A percentile compares a stretch with the other conserved stretches of the same genome.
phyloP scores from a whole-genome alignment of 2,888 invertebrate species.

The Reticulitermes lucifugus region DNA sequence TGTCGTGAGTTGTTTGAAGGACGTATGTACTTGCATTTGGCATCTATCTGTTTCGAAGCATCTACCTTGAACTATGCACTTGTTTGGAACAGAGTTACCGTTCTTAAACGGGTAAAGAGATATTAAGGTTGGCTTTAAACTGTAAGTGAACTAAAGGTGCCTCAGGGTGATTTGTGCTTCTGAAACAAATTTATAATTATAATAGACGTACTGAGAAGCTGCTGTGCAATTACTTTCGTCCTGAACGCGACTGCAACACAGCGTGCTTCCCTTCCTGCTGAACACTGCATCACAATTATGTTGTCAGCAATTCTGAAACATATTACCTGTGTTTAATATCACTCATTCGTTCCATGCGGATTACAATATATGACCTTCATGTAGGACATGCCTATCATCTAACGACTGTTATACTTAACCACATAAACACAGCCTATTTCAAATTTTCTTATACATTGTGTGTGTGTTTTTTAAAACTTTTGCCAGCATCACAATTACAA shows the following conservation, averaged over 20 bases:
- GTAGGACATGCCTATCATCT: background rate
- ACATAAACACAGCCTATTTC: background rate
- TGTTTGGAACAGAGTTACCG: background rate
- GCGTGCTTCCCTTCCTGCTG: background rate
- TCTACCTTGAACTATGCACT: constrained; percentile 27
- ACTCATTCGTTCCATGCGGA: constrained; percentile 1
- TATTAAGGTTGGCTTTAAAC: background rate
- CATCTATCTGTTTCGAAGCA: background rate
- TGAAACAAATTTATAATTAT: background rate
- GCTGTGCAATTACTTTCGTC: background rate
- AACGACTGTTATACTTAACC: background rate
- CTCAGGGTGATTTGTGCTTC: background rate
- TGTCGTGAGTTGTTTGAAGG: constrained; percentile 24
- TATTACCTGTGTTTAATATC: constrained; percentile 4
- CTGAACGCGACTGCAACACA: background rate
- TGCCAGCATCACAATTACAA: no score
- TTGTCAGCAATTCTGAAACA: background rate
- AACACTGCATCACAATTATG: background rate
- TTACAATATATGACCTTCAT: constrained; percentile 4
- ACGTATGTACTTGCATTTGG: constrained; percentile 6
- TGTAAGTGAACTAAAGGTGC: no score
- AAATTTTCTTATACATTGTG: background rate
- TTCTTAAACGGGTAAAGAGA: background rate
- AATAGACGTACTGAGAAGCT: background rate
- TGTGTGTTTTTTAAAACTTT: no score